phyloP scores from a whole-genome alignment of 2,797 vertebrate genomes.

The Antennarius maculatus region DNA sequence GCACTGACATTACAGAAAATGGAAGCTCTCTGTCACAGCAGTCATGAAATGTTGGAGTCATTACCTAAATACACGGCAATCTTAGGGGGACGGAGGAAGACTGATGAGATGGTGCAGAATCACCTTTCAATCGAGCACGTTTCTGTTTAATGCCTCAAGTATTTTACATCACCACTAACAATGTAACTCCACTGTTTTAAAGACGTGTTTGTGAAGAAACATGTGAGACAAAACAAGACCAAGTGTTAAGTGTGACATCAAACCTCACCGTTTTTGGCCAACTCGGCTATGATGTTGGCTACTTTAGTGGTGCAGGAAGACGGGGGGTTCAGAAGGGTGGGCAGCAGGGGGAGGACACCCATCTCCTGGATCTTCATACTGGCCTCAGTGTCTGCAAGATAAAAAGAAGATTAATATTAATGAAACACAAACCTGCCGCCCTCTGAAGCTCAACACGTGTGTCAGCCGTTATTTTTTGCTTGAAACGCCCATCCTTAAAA shows the following conservation, averaged over 20 bases:
- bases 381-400: slow-evolving; percentile 87
- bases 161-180: background rate
- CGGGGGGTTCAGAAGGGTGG: slow-evolving; percentile 86
- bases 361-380: slow-evolving; percentile 96
- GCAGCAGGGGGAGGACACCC: slow-evolving; percentile 88
- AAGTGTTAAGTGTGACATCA: slow-evolving; percentile 46
- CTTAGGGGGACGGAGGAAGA: slow-evolving; percentile 7
- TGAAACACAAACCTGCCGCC: no score
- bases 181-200: background rate
- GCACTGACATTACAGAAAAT: slow-evolving; percentile 21
- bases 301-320: slow-evolving; percentile 93
- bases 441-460: no score
- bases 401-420: background rate
- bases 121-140: slow-evolving; percentile 10
- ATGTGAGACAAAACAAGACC: background rate
- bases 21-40: slow-evolving; percentile 23
- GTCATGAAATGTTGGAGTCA: slow-evolving; percentile 21
- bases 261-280: slow-evolving; percentile 98
- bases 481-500: no score
- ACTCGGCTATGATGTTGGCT: slow-evolving; percentile 97
- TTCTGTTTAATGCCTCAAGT: background rate
- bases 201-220: background rate
- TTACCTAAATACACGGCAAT: slow-evolving; percentile 20
- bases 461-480: no score
- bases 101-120: slow-evolving; percentile 15